Evolutionary conservation across 2,113 vertebrate genomes (phyloP).

Genomic region (Capreolus pygargus): DNA sequence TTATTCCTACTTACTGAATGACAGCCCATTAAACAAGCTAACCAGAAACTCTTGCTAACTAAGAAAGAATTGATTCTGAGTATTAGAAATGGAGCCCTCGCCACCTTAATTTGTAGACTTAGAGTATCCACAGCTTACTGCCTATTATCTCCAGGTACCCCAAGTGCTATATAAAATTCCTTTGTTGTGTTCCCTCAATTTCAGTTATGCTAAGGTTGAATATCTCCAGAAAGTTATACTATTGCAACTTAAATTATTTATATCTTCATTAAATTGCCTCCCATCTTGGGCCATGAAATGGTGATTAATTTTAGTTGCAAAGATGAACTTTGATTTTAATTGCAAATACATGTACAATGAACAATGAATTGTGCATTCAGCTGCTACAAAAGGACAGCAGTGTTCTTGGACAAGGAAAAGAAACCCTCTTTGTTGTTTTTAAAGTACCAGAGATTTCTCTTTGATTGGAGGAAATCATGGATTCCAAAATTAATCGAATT

Average conservation of each 20-base stretch:
- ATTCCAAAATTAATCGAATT: background rate
- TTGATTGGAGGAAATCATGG: background rate
- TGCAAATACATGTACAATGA: background rate
- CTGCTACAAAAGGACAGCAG: background rate
- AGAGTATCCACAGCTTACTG: background rate
- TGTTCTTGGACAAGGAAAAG: background rate
- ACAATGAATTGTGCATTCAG: background rate
- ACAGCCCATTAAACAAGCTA: background rate
- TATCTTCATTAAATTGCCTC: background rate
- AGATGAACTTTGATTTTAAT: slow-evolving; percentile 1
- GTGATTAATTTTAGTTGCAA: background rate
- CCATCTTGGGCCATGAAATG: background rate
- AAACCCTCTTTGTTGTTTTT: background rate
- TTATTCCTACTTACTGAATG: background rate
- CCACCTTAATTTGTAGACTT: background rate
- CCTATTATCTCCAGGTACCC: background rate
- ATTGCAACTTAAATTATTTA: background rate
- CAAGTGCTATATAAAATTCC: background rate
- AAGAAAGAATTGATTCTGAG: background rate
- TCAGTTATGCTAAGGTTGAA: background rate
- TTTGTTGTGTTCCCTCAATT: background rate
- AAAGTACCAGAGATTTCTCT: background rate
- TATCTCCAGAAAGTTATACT: background rate
- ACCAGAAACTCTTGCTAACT: background rate
- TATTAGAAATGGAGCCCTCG: background rate